Evolutionary conservation across 2,113 vertebrate genomes (phyloP), one percentile per base, ranked within the genome.

Genomic region (Ammodytes dubius): DNA sequence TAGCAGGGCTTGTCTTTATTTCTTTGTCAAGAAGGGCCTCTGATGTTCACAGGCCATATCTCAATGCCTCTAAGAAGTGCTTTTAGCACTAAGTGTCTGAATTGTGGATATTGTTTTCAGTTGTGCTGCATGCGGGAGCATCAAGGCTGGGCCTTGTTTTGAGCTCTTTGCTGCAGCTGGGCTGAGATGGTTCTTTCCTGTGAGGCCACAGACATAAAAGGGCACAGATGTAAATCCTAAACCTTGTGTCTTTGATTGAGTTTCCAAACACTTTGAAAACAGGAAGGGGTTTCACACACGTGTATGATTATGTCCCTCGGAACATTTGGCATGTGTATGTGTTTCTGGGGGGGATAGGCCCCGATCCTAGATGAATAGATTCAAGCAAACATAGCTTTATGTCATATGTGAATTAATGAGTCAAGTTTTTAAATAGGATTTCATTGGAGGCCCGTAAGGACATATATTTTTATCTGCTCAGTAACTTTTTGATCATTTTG

Each of bases 201-300:
- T 47, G 71, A 93, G 88, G 88, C 92, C 90, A 84, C 91, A 93
- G 85, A 92, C 93, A 88, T 95, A 93, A 95, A 94, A 91, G 90
- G 86, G 70, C 87, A 82, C 93, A 95, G 93, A 95, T 95, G 93
- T 94, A 94, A 94, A 94, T 93, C 91, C 86, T 88, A 92, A 94
- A 91, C 91, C 92, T 91, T 92, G 89, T 92, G 91, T 90, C 91
- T 94, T 95, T 93, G 89, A 93, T 93, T 90, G 92, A 90, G 87
- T 92, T 91, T 87, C 90, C 89, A 90, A 86, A 91, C 72, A 73
- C 92, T 95, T 94, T 94, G 92, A 93, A 93, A 94, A 89, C 89
- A 92, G 90, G 89, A 92, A 93, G 88, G 74, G 86, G 91, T 89
- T 90, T 89, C 78, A 27, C 83, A 64, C 65, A 50, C 54, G 59